A percentile compares a stretch with the other conserved stretches of the same genome.
phyloP scores from a whole-genome alignment of 2,797 vertebrate genomes.

The Smutsia temminckii region DNA sequence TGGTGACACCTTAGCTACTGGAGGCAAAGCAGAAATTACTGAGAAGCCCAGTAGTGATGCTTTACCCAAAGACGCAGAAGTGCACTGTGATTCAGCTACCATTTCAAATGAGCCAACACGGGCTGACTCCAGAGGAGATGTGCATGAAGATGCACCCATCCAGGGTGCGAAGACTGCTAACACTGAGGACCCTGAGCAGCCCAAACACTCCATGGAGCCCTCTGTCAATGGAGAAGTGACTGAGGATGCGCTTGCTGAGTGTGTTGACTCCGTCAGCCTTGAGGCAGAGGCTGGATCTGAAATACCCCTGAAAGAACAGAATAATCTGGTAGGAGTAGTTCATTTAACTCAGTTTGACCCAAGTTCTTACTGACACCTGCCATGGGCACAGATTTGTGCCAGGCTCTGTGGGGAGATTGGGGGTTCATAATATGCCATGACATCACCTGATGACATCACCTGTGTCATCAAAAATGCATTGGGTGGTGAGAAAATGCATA shows the following conservation, averaged over 20 bases:
- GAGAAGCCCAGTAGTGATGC: constrained; percentile 53
- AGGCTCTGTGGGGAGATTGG: neutral
- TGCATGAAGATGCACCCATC: neutral
- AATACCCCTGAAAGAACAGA: constrained; percentile 76
- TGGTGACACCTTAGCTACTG: constrained; percentile 55
- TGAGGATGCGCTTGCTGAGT: constrained; percentile 79
- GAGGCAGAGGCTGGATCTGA: constrained; percentile 84
- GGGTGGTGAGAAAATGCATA: neutral
- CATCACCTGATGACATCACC: neutral
- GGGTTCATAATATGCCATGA: neutral
- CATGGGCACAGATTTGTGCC: neutral
- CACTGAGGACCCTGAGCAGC: neutral
- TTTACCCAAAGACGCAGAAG: constrained; percentile 9
- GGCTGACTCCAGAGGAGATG: constrained; percentile 32
- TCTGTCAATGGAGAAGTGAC: constrained; percentile 46
- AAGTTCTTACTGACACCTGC: neutral
- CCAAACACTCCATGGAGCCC: constrained; percentile 41
- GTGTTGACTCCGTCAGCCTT: constrained; percentile 93
- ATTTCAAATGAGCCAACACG: constrained; percentile 35
- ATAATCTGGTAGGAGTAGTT: constrained; percentile 77
- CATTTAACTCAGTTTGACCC: neutral
- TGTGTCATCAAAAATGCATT: neutral
- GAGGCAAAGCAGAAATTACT: constrained; percentile 70
- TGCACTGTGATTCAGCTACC: neutral
- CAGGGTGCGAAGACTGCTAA: constrained; percentile 17